Conservation (phyloP, 1,140 invertebrate species). For the Eciton burchellii region DNA sequence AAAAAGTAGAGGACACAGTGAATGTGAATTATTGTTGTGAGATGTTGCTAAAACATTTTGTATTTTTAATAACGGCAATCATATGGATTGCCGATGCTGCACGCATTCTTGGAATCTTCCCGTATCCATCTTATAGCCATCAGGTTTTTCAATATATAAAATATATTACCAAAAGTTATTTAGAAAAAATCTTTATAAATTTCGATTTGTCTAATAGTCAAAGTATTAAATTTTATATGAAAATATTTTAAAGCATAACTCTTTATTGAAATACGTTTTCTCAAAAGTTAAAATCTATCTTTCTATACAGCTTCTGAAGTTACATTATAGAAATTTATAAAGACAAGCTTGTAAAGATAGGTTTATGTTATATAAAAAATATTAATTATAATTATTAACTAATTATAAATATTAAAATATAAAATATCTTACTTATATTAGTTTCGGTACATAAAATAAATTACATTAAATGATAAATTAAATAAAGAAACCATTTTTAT, state of each 20-base stretch:
- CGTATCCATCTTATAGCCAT: slow-evolving; percentile 81
- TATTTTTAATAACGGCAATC: background rate
- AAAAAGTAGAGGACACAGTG: background rate
- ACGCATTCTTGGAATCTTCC: slow-evolving; percentile 80
- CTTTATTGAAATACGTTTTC: slow-evolving; percentile 29
- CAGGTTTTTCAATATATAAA: slow-evolving; percentile 64
- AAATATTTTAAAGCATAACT: slow-evolving; percentile 11
- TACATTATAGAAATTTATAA: slow-evolving; percentile 31
- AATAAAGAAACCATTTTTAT: no score
- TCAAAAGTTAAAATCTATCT: slow-evolving; percentile 42
- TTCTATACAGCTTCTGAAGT: slow-evolving; percentile 24
- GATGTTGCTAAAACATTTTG: slow-evolving; percentile 1
- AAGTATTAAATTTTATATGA: slow-evolving; percentile 34
- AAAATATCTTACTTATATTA: slow-evolving; percentile 28
- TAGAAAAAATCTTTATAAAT: no score
- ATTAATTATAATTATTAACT: no score
- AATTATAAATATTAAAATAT: no score
- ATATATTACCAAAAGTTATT: no score
- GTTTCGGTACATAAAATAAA: slow-evolving; percentile 15
- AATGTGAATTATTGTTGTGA: background rate
- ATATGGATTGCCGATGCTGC: slow-evolving; percentile 66
- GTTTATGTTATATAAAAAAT: no score
- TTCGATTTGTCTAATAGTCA: background rate
- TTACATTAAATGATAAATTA: slow-evolving; percentile 16
- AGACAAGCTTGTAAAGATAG: slow-evolving; percentile 27